Conservation (phyloP, 2,113 vertebrate species). For the Neogobius melanostomus region DNA sequence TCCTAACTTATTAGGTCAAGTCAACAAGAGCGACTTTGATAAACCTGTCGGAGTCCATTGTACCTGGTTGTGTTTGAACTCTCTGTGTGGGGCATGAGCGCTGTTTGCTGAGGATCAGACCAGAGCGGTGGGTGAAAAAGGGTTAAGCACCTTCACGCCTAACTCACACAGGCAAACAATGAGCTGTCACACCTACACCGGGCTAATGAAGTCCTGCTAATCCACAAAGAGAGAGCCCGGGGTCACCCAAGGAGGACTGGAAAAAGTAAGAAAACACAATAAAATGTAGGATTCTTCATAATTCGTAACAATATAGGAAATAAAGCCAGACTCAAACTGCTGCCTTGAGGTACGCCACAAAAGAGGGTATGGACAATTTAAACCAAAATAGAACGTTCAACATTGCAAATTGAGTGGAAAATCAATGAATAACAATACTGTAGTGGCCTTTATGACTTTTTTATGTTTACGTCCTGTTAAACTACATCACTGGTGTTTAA, state of each 20-base stretch:
- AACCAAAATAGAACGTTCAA: too few species aligned
- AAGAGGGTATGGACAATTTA: too few species aligned
- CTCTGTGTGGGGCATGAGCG: neutral
- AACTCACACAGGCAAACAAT: constrained; percentile 35
- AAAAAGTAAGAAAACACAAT: neutral
- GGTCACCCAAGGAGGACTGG: constrained; percentile 8
- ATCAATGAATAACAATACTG: too few species aligned
- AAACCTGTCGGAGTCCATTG: neutral
- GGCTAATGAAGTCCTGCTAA: constrained; percentile 35
- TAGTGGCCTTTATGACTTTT: too few species aligned
- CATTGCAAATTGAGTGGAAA: too few species aligned
- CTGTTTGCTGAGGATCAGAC: constrained; percentile 23
- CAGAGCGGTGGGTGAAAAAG: constrained; percentile 15
- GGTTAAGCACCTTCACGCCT: constrained; percentile 46
- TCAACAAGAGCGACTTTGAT: constrained; percentile 3
- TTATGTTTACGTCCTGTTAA: too few species aligned
- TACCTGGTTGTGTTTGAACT: neutral
- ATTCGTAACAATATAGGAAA: neutral
- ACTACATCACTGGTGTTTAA: too few species aligned
- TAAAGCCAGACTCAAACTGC: neutral
- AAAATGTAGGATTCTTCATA: too few species aligned
- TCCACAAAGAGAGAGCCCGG: constrained; percentile 10
- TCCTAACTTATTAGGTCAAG: neutral
- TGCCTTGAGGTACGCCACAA: neutral
- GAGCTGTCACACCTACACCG: constrained; percentile 40